Conservation (phyloP, 1,140 invertebrate genomes). For the Aphidius gifuensis region DNA sequence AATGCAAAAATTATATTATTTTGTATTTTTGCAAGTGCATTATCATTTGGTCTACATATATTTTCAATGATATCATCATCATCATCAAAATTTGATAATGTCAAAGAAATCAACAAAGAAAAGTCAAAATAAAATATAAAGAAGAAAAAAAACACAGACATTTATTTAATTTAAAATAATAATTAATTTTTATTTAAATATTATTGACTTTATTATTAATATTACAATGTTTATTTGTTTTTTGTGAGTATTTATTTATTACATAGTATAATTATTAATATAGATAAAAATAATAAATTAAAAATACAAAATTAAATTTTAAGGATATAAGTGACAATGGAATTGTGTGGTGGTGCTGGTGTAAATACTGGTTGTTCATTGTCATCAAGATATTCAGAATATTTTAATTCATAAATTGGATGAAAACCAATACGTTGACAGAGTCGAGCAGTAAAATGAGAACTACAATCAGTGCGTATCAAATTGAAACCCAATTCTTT, state of each 20-base stretch:
- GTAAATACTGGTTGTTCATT: slow-evolving; percentile 59
- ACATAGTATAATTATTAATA: too few relatives aligned
- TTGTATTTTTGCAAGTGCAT: background rate
- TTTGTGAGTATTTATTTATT: too few relatives aligned
- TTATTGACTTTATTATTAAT: too few relatives aligned
- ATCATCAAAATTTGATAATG: slow-evolving; percentile 2
- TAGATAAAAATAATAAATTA: too few relatives aligned
- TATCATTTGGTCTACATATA: slow-evolving; percentile 5
- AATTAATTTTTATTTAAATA: background rate
- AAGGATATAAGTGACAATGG: slow-evolving; percentile 21
- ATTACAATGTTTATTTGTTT: too few relatives aligned
- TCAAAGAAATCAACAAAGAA: too few relatives aligned
- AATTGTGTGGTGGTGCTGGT: slow-evolving; percentile 59
- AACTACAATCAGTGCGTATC: slow-evolving; percentile 64
- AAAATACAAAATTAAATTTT: too few relatives aligned
- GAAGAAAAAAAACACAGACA: background rate
- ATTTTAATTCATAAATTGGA: slow-evolving; percentile 62
- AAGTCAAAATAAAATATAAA: background rate
- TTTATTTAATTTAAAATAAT: background rate
- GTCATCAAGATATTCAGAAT: slow-evolving; percentile 61
- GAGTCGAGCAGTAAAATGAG: slow-evolving; percentile 67
- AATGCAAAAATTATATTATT: slow-evolving; percentile 1
- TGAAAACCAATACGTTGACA: slow-evolving; percentile 67
- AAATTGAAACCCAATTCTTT: slow-evolving; percentile 55
- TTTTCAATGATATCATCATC: background rate